Base-by-base conservation (phyloP, 23 tunicate species). In the Halocynthia aurantium region DNA sequence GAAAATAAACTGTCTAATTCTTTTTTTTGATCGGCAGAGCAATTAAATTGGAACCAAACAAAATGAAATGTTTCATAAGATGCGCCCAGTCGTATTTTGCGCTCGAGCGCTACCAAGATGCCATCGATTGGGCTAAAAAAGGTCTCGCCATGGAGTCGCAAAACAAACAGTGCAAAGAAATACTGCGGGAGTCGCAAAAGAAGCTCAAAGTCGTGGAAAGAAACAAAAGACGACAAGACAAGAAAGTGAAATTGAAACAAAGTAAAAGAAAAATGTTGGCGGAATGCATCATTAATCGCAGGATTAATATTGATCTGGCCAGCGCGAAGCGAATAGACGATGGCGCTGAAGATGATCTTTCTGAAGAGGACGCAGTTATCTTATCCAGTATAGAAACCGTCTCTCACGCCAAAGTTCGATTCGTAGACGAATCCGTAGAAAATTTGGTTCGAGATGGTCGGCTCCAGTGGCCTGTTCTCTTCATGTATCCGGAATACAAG, bases 391-490 rank as follows among this genome's bases (percentile, higher is more conserved):
- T 81, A n/a, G 85, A 81, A 49, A 72, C 71, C 15, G 52, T 56
- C 58, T 72, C 85, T n/a, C 76, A 72, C 0, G 67, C 85, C 8
- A 72, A 72, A 51, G 95, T 88, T 52, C 82, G 79, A 73, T 71
- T 88, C 10, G 81, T 76, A 66, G 84, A 81, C 12, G 53, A 10
- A 19, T 8, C 54, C 8, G n/a, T 70, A 22, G 53, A 6, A 19
- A 13, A 54, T 18, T 20, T 54, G 22, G 62, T 44, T 6, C 6
- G 20, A 21, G 56, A 77, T n/a, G 70, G 78, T n/a, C 21, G 52
- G 12, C 76, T 91, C 6, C 70, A 81, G 15, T 91, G 97, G 97
- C 97, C 97, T 21, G 97, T 91, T 7, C 52, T 91, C 55, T 81
- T 91, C n/a, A 50, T 67, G 11, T 91, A 91, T 67, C 97, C 97